Evolutionary conservation across 2,113 vertebrate species (phyloP), one percentile per base, ranked within the genome.

Genomic region (Myotis davidii): DNA sequence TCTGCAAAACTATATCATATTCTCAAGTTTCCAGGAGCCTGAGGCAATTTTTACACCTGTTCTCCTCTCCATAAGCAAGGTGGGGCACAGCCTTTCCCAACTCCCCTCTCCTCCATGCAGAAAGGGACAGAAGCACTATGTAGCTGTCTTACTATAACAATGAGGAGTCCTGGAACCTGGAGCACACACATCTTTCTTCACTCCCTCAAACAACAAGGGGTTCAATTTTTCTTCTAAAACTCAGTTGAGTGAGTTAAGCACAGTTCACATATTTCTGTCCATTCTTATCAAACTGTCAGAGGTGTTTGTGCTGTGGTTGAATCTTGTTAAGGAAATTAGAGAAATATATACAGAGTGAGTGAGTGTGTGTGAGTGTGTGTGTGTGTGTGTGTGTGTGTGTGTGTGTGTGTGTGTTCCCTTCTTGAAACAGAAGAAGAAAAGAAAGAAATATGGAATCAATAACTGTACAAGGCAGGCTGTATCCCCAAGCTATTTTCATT

Each of bases 321-420:
- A 70, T 92, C 94, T 90, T 84, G n/a, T 50, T 94, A 91, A 78
- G 21, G 7, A 79, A 77, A 85, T 56, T 76, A 34, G 34, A 84
- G 29, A 89, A 23, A 77, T 3, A 92, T 6, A 61, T 6, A 77
- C 29, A 61, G 9, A 42, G n/a, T 45, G 5, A 52, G 48, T 52
- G 4, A 50, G 2, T 25, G 21, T 74, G 4, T 72, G 32, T 50
- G 2, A 67, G 1, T n/a, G 29, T 86, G 72, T 27, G 42, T 12
- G 32, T 42, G 25, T 6, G 25, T 65, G 6, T n/a, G 29, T 67
- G 82, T 29, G 37, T 79, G 34, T 21, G 16, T 34, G 4, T 27
- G 34, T 64, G 1, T 34, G 1, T 42, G 27, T 90, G 27, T 79
- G 12, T 59, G 54, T 85, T 90, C 85, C 45, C 27, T 88, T 90